Percentiles rank a stretch among this genome's conserved stretches.
Evolutionary conservation across 2,888 invertebrate genomes (phyloP).

Genomic region (Tenthredo scrophulariae): DNA sequence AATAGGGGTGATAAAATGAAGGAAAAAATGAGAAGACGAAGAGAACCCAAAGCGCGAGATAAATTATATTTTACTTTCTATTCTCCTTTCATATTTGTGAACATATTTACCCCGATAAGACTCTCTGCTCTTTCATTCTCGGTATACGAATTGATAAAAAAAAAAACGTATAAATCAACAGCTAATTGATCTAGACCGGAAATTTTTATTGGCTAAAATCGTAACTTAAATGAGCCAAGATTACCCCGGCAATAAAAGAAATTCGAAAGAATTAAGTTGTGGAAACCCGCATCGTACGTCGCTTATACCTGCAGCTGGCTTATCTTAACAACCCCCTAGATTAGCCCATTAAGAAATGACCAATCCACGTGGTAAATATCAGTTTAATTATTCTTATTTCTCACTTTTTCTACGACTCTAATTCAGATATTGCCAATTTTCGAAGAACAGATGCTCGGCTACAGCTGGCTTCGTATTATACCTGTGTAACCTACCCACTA

Average conservation of each 20-base stretch:
- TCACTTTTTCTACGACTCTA: background rate
- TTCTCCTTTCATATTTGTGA: background rate
- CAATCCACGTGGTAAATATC: background rate
- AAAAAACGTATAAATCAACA: background rate
- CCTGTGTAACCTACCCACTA: background rate
- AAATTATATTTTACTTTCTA: background rate
- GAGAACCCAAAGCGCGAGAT: background rate
- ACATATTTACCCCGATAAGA: background rate
- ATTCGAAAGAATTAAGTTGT: background rate
- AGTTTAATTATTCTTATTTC: background rate
- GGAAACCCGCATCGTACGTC: slow-evolving; percentile 16
- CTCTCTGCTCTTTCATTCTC: background rate
- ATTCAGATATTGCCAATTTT: slow-evolving; percentile 16
- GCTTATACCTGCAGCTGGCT: background rate
- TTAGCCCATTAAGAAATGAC: slow-evolving; percentile 9
- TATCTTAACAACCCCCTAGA: slow-evolving; percentile 6
- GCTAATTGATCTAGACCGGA: background rate
- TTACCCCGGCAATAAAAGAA: background rate
- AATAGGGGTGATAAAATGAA: background rate
- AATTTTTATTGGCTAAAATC: background rate
- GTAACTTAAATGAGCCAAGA: background rate
- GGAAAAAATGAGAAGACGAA: background rate
- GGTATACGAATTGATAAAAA: background rate
- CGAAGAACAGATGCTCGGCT: background rate
- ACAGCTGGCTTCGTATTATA: slow-evolving; percentile 30